phyloP scores from a whole-genome alignment of 2,888 invertebrate species.

The Subacronicta megacephala region DNA sequence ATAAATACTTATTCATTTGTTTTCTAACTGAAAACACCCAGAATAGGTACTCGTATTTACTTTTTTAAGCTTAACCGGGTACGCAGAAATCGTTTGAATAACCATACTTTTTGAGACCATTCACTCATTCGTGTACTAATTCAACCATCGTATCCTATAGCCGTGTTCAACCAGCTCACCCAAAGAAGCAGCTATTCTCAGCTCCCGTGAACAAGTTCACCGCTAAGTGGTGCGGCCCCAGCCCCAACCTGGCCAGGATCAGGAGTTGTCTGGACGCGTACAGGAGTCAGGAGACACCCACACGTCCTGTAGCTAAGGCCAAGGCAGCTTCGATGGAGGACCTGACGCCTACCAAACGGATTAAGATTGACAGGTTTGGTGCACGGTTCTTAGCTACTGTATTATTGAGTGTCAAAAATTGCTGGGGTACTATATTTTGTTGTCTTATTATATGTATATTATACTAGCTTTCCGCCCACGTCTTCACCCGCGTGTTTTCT shows the following conservation, averaged over 20 bases:
- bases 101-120: too few relatives aligned
- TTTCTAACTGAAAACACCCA: too few relatives aligned
- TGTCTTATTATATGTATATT: too few relatives aligned
- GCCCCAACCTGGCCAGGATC: slow-evolving; percentile 73
- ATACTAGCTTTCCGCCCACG: too few relatives aligned
- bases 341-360: slow-evolving; percentile 78
- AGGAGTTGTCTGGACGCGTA: slow-evolving; percentile 77
- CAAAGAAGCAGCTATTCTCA: slow-evolving; percentile 81
- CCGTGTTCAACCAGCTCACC: slow-evolving; percentile 76
- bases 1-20: too few relatives aligned
- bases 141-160: slow-evolving; percentile 51
- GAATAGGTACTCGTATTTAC: too few relatives aligned
- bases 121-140: too few relatives aligned
- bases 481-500: too few relatives aligned
- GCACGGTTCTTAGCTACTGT: not conserved
- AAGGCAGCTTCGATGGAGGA: slow-evolving; percentile 85
- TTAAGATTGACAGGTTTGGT: slow-evolving; percentile 66
- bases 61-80: too few relatives aligned
- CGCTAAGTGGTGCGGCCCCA: slow-evolving; percentile 61
- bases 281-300: slow-evolving; percentile 54
- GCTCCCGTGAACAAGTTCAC: slow-evolving; percentile 84
- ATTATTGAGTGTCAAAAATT: too few relatives aligned
- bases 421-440: too few relatives aligned
- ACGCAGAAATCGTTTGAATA: too few relatives aligned
- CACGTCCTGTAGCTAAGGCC: slow-evolving; percentile 64